phyloP scores from a whole-genome alignment of 2,888 invertebrate species.

The Coenonympha arcania region DNA sequence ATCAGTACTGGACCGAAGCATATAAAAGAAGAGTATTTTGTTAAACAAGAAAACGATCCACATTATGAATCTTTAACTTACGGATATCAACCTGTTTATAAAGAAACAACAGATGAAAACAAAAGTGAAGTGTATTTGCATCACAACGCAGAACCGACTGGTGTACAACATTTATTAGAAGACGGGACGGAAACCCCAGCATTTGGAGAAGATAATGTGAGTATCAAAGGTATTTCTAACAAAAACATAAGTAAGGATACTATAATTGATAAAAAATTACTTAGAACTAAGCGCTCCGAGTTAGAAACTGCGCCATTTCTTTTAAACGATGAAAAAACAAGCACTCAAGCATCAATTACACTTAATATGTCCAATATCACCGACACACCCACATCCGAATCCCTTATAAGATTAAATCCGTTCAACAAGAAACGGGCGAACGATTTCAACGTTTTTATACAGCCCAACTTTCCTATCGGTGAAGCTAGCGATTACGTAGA shows the following conservation, averaged over 20 bases:
- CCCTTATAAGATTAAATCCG: slow-evolving; percentile 36
- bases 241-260: neutral
- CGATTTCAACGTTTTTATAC: slow-evolving; percentile 37
- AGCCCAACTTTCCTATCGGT: slow-evolving; percentile 41
- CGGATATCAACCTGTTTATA: slow-evolving; percentile 33
- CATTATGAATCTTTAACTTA: slow-evolving; percentile 40
- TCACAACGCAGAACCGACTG: slow-evolving; percentile 44
- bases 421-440: slow-evolving; percentile 28
- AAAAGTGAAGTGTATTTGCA: slow-evolving; percentile 49
- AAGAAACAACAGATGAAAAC: slow-evolving; percentile 33
- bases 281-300: slow-evolving; percentile 34
- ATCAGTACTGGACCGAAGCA: slow-evolving; percentile 33
- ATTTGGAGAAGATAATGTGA: slow-evolving; percentile 60
- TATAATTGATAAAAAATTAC: slow-evolving; percentile 20
- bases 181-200: slow-evolving; percentile 61
- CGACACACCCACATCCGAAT: slow-evolving; percentile 36
- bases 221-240: slow-evolving; percentile 22
- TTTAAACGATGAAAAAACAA: slow-evolving; percentile 32
- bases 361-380: slow-evolving; percentile 27
- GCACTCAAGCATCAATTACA: slow-evolving; percentile 25
- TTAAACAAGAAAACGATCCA: slow-evolving; percentile 33
- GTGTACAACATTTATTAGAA: slow-evolving; percentile 55
- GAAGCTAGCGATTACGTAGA: slow-evolving; percentile 38
- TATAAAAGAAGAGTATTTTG: slow-evolving; percentile 30
- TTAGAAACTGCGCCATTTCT: slow-evolving; percentile 49